Base-by-base conservation (phyloP, 2,888 invertebrate species). In the Ichneumoninae sp. region DNA sequence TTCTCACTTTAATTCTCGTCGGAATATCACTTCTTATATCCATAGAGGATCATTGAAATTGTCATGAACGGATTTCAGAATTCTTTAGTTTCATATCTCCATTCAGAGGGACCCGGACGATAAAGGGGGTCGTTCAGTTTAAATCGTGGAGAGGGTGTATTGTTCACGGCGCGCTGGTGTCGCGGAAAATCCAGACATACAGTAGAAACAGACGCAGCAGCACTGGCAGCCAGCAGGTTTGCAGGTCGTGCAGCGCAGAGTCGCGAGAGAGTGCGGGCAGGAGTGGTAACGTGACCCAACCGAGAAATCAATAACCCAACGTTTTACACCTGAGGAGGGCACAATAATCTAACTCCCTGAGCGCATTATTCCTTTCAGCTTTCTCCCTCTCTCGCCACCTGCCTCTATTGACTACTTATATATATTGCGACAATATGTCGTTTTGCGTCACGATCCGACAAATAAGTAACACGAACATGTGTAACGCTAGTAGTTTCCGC, bases 251-350 rank as follows among this genome's bases (percentile, higher is more conserved):
- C 77, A 83, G 75, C 60, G 78, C 76, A 80, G 66, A 74, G 71
- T 69, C 66, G 74, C 40, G 74, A 68, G 54, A 68, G 69, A 57
- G 57, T 44, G 68, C 19, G 70, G 77, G 66, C 52, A 69, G 81
- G 47, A 79, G 83, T 78, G 86, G 86, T 86, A 87, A 89, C 85
- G 84, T 88, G 88, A 89, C 89, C 88, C 86, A 89, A 89, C 87
- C 83, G 68, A 86, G 85, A 88, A 88, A 90, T 90, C 90, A 88
- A 90, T 90, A 89, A 90, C 86, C 85, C 86, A 83, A 83, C 88
- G 87, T 87, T 87, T 88, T 88, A 85, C 86, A 88, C 88, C 88
- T 88, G 88, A 87, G 84, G 78, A 87, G 84, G 69, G 60, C 65
- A 86, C 82, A 83, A 88, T 88, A 87, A 88, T 88, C 82, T 75